Percentiles rank a stretch among this genome's conserved stretches.
Evolutionary conservation across 2,888 invertebrate genomes (phyloP).

Genomic region (Spatulosminthurus flaviceps): DNA sequence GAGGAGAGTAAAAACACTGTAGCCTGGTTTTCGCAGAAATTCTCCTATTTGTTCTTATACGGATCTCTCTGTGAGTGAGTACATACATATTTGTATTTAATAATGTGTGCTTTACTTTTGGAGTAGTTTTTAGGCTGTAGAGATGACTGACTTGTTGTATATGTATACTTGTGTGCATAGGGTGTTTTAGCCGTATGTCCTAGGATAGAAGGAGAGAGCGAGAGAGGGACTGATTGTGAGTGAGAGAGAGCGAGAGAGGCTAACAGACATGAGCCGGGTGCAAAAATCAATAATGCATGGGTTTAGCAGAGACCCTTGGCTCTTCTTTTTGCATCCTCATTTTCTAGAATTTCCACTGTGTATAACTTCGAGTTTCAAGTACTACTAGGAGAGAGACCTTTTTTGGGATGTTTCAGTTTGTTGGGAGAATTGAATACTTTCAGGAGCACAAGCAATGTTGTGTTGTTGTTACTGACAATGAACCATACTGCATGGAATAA

Average conservation of each 20-base stretch:
- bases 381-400: neutral
- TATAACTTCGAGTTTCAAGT: neutral
- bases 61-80: constrained; percentile 26
- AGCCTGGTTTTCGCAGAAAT: constrained; percentile 24
- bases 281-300: constrained; percentile 62
- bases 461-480: too few species aligned
- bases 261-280: constrained; percentile 49
- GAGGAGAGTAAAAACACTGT: constrained; percentile 14
- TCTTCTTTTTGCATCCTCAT: constrained; percentile 42
- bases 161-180: too few species aligned
- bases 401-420: neutral
- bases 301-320: constrained; percentile 50
- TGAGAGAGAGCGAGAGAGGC: constrained; percentile 30
- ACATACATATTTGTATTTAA: neutral
- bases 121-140: constrained; percentile 14
- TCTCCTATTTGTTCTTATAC: too few species aligned
- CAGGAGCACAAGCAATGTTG: neutral
- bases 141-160: constrained; percentile 16
- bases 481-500: too few species aligned
- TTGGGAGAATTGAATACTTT: neutral
- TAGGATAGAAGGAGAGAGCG: neutral
- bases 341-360: constrained; percentile 27
- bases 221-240: neutral
- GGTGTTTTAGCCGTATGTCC: neutral
- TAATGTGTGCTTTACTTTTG: neutral